Evolutionary conservation across 2,113 vertebrate species (phyloP).

Genomic region (Lichenostomus cassidix): DNA sequence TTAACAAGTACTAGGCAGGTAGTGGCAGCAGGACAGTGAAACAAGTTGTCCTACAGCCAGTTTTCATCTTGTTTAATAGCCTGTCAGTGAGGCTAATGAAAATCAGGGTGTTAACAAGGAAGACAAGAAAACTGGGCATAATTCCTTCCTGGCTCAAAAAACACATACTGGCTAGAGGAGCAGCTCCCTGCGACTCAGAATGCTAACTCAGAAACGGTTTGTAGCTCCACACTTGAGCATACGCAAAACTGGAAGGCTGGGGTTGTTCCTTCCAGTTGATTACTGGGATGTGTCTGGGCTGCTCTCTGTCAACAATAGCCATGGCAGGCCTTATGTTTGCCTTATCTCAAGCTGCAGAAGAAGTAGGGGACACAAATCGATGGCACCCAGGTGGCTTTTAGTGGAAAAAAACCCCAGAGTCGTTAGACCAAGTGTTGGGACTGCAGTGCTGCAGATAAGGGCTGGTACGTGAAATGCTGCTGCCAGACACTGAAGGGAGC

Average conservation of each 20-base stretch:
- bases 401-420: neutral
- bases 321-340: neutral
- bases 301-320: neutral
- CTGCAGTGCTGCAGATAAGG: slow-evolving; percentile 34
- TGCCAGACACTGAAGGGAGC: neutral
- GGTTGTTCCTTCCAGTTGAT: neutral
- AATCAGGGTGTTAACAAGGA: neutral
- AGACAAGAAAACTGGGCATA: neutral
- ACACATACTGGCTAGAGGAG: neutral
- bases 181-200: neutral
- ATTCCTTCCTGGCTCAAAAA: neutral
- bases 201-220: neutral
- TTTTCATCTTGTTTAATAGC: neutral
- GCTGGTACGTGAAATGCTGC: neutral
- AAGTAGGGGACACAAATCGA: neutral
- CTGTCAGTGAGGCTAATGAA: neutral
- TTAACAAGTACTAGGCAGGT: neutral
- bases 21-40: neutral
- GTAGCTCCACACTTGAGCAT: neutral
- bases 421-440: neutral
- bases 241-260: neutral
- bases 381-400: neutral
- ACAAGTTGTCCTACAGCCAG: neutral
- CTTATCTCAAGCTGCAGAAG: slow-evolving; percentile 43
- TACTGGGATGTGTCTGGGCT: neutral